These are phyloP conservation scores for Sibirionetta formosa DNA, from an alignment of 2,797 vertebrate genomes.

Conservation along the genomic window DNA sequence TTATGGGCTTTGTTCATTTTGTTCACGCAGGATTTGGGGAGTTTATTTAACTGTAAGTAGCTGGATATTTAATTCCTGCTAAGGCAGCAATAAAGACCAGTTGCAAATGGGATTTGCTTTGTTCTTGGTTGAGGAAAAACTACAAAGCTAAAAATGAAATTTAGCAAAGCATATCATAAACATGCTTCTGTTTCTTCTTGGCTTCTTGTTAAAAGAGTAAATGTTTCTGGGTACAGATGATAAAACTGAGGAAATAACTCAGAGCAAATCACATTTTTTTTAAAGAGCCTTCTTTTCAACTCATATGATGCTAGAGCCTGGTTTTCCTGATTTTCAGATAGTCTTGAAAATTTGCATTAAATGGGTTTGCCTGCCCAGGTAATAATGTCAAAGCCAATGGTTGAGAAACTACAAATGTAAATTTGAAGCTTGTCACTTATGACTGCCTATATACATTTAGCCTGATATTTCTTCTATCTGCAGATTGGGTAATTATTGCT, in stretches of 20 bases:
- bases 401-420: fast-evolving
- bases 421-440: not conserved
- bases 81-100: not conserved
- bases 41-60: not conserved
- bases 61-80: slow-evolving; percentile 23
- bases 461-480: not conserved
- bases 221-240: not conserved
- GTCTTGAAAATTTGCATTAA: not conserved
- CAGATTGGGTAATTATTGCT: not conserved
- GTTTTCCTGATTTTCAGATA: not conserved
- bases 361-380: not conserved
- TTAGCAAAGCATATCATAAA: not conserved
- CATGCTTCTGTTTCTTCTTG: not conserved
- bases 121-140: not conserved
- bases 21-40: not conserved
- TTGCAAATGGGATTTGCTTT: slow-evolving; percentile 42
- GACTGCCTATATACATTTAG: not conserved
- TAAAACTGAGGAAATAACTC: not conserved
- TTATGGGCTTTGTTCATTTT: slow-evolving; percentile 8
- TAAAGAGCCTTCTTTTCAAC: not conserved
- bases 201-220: not conserved
- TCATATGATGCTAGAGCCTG: fast-evolving
- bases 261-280: not conserved
- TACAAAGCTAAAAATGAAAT: slow-evolving; percentile 6
- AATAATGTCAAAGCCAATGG: not conserved